A percentile compares a stretch with the other conserved stretches of the same genome.
Conservation (phyloP, 2,888 invertebrate genomes). For the Aquatica leii region DNA sequence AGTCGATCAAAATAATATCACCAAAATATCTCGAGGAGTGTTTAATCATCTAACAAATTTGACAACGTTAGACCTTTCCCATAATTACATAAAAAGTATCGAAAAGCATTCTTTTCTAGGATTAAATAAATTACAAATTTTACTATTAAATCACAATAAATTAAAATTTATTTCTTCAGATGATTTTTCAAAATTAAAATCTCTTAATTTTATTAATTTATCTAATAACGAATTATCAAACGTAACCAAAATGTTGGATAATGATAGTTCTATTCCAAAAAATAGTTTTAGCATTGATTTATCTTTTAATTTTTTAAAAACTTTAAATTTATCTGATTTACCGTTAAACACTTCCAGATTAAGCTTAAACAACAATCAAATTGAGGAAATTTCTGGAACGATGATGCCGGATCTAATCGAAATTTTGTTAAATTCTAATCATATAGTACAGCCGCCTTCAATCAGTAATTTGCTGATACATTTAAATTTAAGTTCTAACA, state of each 20-base stretch:
- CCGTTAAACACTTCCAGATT: too few species aligned
- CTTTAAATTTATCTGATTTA: too few species aligned
- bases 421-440: constrained; percentile 10
- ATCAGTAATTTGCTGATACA: not conserved
- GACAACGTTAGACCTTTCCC: not conserved
- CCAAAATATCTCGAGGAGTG: constrained; percentile 58
- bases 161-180: too few species aligned
- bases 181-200: not conserved
- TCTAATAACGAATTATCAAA: not conserved
- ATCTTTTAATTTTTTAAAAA: too few species aligned
- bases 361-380: too few species aligned
- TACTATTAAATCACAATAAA: too few species aligned
- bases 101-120: constrained; percentile 9
- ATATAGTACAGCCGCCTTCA: not conserved
- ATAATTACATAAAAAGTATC: constrained; percentile 7
- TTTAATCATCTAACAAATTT: constrained; percentile 63
- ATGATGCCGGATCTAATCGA: not conserved
- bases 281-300: not conserved
- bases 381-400: too few species aligned
- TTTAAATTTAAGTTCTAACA: constrained; percentile 19
- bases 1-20: constrained; percentile 60
- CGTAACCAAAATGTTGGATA: too few species aligned
- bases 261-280: not conserved
- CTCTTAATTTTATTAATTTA: constrained; percentile 5
- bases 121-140: not conserved